Conservation (phyloP, 2,113 vertebrate genomes). For the Deroptyus accipitrinus region DNA sequence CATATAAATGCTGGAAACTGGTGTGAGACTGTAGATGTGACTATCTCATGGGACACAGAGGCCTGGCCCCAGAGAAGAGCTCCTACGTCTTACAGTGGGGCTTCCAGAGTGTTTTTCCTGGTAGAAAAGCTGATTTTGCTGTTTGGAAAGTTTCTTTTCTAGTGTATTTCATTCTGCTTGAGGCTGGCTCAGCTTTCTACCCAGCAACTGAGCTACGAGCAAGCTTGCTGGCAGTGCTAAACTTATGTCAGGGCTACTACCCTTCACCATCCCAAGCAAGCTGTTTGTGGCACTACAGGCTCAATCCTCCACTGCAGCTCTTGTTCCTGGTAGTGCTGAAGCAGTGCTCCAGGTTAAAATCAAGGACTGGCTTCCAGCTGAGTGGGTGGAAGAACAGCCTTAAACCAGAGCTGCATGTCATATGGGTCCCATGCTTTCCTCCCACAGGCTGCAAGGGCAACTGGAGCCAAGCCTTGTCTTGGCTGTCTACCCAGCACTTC, state of each 20-base stretch:
- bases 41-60: background rate
- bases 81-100: background rate
- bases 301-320: background rate
- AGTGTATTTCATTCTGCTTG: background rate
- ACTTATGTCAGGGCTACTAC: background rate
- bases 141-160: background rate
- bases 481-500: background rate
- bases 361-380: background rate
- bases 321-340: background rate
- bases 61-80: background rate
- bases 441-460: background rate
- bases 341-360: background rate
- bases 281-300: background rate
- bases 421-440: rapidly evolving
- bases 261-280: background rate
- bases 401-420: background rate
- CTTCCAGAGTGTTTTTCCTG: background rate
- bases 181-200: background rate
- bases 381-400: background rate
- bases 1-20: background rate
- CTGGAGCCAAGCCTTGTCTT: background rate
- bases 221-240: background rate
- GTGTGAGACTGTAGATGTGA: background rate
- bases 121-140: background rate
- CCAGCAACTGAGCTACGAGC: background rate